Conservation (phyloP, 2,113 vertebrate species). For the Bujurquina vittata region DNA sequence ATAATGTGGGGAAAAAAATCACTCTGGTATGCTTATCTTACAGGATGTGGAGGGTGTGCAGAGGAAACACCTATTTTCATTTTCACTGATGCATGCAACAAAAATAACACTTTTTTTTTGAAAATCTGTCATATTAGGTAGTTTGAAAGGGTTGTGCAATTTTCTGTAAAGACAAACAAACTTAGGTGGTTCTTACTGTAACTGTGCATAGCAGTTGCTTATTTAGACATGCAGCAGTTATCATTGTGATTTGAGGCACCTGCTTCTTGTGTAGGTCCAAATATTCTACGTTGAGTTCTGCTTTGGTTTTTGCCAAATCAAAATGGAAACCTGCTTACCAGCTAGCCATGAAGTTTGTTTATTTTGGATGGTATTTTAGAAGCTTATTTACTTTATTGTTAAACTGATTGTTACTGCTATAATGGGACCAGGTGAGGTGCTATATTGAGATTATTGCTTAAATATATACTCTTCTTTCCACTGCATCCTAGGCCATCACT, state of each 20-base stretch:
- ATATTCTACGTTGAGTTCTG: too few species aligned
- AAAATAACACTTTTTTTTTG: too few species aligned
- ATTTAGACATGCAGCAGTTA: too few species aligned
- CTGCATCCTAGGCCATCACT: conserved; percentile 24
- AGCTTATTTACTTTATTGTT: neutral
- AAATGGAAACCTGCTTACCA: neutral
- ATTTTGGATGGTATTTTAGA: neutral
- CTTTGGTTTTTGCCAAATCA: neutral
- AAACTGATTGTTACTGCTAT: too few species aligned
- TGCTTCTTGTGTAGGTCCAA: too few species aligned
- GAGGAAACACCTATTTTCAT: neutral
- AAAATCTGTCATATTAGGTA: conserved; percentile 46
- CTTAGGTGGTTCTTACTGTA: neutral
- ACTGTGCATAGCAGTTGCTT: too few species aligned
- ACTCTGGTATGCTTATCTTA: neutral
- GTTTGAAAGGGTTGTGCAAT: conserved; percentile 45
- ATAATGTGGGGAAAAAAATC: neutral
- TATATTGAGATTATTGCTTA: neutral
- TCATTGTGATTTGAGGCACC: too few species aligned
- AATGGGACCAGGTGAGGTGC: too few species aligned
- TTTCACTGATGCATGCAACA: too few species aligned
- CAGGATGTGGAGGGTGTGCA: conserved; percentile 11
- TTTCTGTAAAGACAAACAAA: conserved; percentile 14
- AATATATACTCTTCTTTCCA: neutral
- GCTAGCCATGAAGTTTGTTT: neutral